Conservation (phyloP, 2,797 vertebrate species). For the Crocidura indochinensis region DNA sequence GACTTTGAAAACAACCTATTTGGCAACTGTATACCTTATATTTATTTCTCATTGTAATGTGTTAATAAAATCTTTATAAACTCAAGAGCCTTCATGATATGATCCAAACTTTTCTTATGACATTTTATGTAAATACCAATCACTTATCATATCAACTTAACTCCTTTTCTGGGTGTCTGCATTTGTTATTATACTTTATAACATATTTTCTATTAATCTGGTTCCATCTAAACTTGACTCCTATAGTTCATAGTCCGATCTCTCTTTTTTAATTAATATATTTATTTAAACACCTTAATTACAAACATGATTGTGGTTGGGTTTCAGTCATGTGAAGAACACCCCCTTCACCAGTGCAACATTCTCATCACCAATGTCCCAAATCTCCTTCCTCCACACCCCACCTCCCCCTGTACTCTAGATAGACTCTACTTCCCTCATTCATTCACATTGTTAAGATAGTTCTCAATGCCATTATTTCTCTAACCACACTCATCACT, state of each 20-base stretch:
- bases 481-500: too few relatives aligned
- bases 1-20: background rate
- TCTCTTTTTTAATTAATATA: background rate
- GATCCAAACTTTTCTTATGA: background rate
- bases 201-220: background rate
- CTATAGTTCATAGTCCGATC: background rate
- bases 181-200: background rate
- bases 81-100: background rate
- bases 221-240: constrained; percentile 15
- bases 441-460: too few relatives aligned
- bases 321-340: too few relatives aligned
- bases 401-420: too few relatives aligned
- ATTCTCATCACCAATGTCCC: too few relatives aligned
- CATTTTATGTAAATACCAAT: background rate
- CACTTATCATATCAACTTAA: constrained; percentile 12
- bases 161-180: background rate
- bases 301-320: too few relatives aligned
- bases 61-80: background rate
- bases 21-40: background rate
- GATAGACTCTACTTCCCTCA: too few relatives aligned
- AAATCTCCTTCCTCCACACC: too few relatives aligned
- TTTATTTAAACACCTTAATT: too few relatives aligned
- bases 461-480: too few relatives aligned
- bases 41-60: constrained; percentile 2
- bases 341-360: too few relatives aligned